A percentile compares a stretch with the other conserved stretches of the same genome.
phyloP scores from a whole-genome alignment of 2,797 vertebrate species.

The Adrianichthys oophorus region DNA sequence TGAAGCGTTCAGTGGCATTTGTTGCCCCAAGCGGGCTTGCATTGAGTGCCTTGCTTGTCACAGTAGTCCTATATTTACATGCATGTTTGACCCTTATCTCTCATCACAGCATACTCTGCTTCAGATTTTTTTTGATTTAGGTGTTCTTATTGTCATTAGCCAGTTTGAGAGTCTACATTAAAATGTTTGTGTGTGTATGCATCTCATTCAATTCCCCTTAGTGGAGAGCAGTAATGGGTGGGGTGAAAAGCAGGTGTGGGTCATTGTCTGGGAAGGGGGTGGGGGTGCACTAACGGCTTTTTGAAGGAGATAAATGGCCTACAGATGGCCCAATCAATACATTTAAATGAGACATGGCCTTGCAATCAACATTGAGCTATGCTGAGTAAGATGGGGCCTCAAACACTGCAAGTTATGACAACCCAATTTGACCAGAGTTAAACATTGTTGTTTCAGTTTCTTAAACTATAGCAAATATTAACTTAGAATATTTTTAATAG shows the following conservation, averaged over 20 bases:
- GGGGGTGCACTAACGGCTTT: constrained; percentile 78
- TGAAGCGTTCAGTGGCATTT: constrained; percentile 52
- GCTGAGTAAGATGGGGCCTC: constrained; percentile 13
- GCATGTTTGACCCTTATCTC: constrained; percentile 38
- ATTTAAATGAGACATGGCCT: constrained; percentile 81
- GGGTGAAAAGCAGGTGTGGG: constrained; percentile 35
- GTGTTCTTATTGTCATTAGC: constrained; percentile 19
- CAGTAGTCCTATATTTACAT: constrained; percentile 44
- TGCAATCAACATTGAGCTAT: constrained; percentile 54
- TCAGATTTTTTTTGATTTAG: constrained; percentile 35
- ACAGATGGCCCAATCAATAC: constrained; percentile 86
- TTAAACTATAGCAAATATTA: no score
- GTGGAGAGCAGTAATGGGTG: constrained; percentile 70
- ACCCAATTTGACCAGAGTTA: constrained; percentile 39
- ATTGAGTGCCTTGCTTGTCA: constrained; percentile 29
- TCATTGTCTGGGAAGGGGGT: background rate
- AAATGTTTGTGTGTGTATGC: constrained; percentile 5
- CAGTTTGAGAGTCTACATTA: constrained; percentile 13
- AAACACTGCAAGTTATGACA: constrained; percentile 54
- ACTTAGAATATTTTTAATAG: background rate
- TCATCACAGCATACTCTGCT: constrained; percentile 43
- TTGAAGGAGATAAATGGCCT: constrained; percentile 86
- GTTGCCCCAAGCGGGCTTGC: constrained; percentile 41
- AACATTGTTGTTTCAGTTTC: background rate
- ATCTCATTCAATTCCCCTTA: constrained; percentile 37